Evolutionary conservation across 2,797 vertebrate genomes (phyloP).

Genomic region (Smutsia temminckii): DNA sequence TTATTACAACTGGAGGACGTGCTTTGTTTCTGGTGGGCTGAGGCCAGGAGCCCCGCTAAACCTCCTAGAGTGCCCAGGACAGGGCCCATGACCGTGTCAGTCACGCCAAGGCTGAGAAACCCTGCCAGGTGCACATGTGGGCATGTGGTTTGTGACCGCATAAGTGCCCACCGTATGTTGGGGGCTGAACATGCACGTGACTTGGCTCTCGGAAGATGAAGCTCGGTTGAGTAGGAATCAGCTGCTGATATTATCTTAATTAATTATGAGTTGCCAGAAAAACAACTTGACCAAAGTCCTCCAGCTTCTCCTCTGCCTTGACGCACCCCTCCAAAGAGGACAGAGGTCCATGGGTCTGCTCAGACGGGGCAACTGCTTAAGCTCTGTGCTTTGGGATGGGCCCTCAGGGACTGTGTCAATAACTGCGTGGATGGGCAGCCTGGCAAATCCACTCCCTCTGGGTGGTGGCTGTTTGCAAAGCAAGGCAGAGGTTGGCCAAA

Average conservation of each 20-base stretch:
- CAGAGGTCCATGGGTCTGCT: not conserved
- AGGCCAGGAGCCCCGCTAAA: not conserved
- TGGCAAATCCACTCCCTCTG: not conserved
- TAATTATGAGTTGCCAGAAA: not conserved
- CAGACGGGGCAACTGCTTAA: not conserved
- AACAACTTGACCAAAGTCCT: not conserved
- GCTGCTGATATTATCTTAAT: not conserved
- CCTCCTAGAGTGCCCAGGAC: not conserved
- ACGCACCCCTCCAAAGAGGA: not conserved
- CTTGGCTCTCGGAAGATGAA: not conserved
- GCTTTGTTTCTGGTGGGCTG: not conserved
- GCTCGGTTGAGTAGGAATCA: not conserved
- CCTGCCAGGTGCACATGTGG: too few species aligned
- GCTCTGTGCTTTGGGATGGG: not conserved
- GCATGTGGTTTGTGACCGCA: too few species aligned
- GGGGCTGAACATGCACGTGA: not conserved
- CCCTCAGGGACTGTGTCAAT: not conserved
- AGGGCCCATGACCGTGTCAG: not conserved
- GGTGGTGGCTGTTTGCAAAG: not conserved
- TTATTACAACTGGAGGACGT: not conserved
- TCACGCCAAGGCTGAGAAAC: not conserved
- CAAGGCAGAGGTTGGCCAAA: constrained; percentile 12
- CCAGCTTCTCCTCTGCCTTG: not conserved
- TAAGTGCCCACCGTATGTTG: not conserved
- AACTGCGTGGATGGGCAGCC: not conserved